Evolutionary conservation across 1,140 invertebrate genomes (phyloP), one percentile per base, ranked within the genome.

Genomic region (Episyrphus balteatus): DNA sequence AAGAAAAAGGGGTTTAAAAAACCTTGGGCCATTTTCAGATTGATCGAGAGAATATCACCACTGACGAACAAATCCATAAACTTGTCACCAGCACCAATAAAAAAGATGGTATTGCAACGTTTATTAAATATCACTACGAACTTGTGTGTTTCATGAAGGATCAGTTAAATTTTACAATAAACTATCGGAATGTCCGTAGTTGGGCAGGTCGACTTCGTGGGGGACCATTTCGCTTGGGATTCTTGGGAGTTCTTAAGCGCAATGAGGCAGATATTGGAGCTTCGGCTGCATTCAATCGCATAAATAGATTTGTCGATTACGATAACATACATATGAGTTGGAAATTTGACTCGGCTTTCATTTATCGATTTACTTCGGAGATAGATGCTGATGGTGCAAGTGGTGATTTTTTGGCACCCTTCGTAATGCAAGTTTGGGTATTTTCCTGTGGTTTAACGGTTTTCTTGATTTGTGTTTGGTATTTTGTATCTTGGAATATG

Each of bases 201-300:
- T 66, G 63, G 63, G 63, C 63, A 38, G 63, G 63, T 2, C 47
- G 58, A 31, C 46, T 66, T 33, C 58, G 55, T 14, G 62, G 61
- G 37, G 51, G 55, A 10, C 55, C 50, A 3, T 66, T 59, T 45
- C 59, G 63, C 0, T 45, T 66, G 11, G 63, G 63, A 0, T 48
- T 63, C 6, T 31, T 66, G 38, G 63, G 63, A 1, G 60, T 66
- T 15, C 40, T 66, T 30, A 55, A 50, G 48, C 50, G 63, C 3
- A 63, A 66, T 36, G 63, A 66, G 37, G 63, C 59, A 3, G 63
- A 66, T 43, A 53, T 66, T 47, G 61, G 57, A 2, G 63, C 59
- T 12, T 56, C 62, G 0, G 63, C 55, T 7, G 51, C 57, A 13
- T 66, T 62, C 11, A 63, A 63, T 53, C 53, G 63, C 5, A 55